A percentile compares a stretch with the other conserved stretches of the same genome.
Evolutionary conservation across 1,140 invertebrate genomes (phyloP).

Genomic region (Drosophila obscura): DNA sequence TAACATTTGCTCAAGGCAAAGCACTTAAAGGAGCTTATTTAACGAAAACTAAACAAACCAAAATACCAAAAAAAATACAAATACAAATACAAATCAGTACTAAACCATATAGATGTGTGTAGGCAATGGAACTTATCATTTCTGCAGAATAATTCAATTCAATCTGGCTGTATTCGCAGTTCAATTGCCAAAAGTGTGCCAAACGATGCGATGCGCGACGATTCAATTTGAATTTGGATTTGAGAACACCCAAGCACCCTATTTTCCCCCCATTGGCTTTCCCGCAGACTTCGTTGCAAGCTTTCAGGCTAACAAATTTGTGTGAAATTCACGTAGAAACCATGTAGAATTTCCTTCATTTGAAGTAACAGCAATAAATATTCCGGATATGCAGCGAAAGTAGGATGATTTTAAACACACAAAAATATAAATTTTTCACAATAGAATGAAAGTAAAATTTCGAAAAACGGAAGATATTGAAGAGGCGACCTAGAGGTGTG

Average conservation of each 20-base stretch:
- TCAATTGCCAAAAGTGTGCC: slow-evolving; percentile 45
- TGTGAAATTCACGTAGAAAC: no score
- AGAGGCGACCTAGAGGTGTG: no score
- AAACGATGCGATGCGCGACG: slow-evolving; percentile 36
- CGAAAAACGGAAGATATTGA: no score
- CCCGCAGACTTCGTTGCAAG: slow-evolving; percentile 31
- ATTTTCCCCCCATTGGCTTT: slow-evolving; percentile 28
- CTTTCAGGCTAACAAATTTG: slow-evolving; percentile 28
- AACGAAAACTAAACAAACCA: slow-evolving; percentile 37
- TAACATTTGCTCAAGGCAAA: slow-evolving; percentile 55
- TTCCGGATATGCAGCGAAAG: no score
- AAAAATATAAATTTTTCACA: no score
- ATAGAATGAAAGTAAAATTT: no score
- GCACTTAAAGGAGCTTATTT: slow-evolving; percentile 75
- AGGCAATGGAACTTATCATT: slow-evolving; percentile 9
- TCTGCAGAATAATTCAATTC: slow-evolving; percentile 37
- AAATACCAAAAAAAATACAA: slow-evolving; percentile 20
- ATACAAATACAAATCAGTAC: slow-evolving; percentile 35
- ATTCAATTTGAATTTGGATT: slow-evolving; percentile 28
- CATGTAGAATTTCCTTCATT: no score
- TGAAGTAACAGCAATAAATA: no score
- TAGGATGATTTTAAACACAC: no score
- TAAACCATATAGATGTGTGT: slow-evolving; percentile 47
- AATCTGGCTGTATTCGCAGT: slow-evolving; percentile 51
- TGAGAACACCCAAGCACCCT: slow-evolving; percentile 13